These are phyloP conservation scores for Ellobium chinense DNA, from an alignment of 2,888 invertebrate species.

Conservation along the genomic window DNA sequence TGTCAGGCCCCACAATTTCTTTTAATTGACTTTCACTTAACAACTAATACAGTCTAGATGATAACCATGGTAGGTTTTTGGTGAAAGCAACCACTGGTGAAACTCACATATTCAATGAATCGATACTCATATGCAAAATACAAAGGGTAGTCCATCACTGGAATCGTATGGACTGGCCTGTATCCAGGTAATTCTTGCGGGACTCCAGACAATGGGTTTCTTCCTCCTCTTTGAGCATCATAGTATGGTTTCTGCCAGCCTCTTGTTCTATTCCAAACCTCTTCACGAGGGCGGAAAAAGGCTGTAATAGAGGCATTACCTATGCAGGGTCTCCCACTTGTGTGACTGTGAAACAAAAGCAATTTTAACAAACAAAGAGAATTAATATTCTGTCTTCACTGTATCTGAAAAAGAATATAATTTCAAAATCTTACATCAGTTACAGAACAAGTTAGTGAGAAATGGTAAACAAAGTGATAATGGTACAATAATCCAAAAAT, in stretches of 20 bases:
- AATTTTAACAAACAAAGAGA: no score
- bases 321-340: slow-evolving; percentile 92
- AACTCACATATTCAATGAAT: slow-evolving; percentile 69
- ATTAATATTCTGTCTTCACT: no score
- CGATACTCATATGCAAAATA: slow-evolving; percentile 55
- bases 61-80: no score
- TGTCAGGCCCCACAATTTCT: no score
- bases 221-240: neutral
- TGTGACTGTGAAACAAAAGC: slow-evolving; percentile 82
- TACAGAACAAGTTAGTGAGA: no score
- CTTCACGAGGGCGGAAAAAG: slow-evolving; percentile 51
- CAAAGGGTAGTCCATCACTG: slow-evolving; percentile 45
- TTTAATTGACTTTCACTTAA: no score
- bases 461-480: no score
- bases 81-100: no score
- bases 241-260: slow-evolving; percentile 47
- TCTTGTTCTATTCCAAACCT: slow-evolving; percentile 42
- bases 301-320: slow-evolving; percentile 91
- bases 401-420: no score
- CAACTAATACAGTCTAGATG: no score
- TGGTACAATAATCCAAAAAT: no score
- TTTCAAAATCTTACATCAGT: no score
- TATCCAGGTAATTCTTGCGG: slow-evolving; percentile 35
- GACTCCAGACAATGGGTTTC: neutral
- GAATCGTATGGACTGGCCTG: slow-evolving; percentile 42